phyloP scores from a whole-genome alignment of 2,113 vertebrate genomes.

The Picathartes gymnocephalus region DNA sequence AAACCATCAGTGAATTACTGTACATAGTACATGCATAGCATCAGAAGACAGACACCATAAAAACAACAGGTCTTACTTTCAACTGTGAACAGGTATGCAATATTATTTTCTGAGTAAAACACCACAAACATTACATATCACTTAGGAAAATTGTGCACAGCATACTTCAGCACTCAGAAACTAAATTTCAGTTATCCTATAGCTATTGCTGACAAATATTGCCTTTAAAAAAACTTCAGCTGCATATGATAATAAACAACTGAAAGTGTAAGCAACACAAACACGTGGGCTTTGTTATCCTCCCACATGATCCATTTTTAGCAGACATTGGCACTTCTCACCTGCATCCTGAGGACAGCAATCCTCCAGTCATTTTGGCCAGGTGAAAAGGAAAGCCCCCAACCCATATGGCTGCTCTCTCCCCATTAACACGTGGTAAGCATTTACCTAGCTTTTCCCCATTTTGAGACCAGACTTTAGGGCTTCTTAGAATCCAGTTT shows the following conservation, averaged over 20 bases:
- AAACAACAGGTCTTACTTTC: neutral
- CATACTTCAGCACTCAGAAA: neutral
- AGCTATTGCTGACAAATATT: constrained; percentile 50
- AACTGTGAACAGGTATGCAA: neutral
- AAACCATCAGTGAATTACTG: constrained; percentile 2
- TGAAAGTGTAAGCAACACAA: neutral
- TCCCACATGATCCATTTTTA: neutral
- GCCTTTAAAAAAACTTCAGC: constrained; percentile 25
- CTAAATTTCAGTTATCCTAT: neutral
- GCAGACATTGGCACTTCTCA: neutral
- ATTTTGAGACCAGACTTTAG: neutral
- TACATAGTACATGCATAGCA: constrained; percentile 13
- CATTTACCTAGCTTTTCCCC: neutral
- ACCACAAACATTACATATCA: neutral
- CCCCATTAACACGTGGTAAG: neutral
- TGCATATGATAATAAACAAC: neutral
- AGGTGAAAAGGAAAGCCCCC: neutral
- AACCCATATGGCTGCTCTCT: neutral
- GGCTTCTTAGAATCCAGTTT: neutral
- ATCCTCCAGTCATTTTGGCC: neutral
- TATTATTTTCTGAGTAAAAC: constrained; percentile 13
- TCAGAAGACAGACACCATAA: neutral
- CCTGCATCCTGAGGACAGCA: neutral
- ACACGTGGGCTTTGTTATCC: neutral
- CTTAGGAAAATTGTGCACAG: neutral